These are phyloP conservation scores for Paedocypris sp. DNA, from an alignment of 2,113 vertebrate species.

Conservation along the genomic window DNA sequence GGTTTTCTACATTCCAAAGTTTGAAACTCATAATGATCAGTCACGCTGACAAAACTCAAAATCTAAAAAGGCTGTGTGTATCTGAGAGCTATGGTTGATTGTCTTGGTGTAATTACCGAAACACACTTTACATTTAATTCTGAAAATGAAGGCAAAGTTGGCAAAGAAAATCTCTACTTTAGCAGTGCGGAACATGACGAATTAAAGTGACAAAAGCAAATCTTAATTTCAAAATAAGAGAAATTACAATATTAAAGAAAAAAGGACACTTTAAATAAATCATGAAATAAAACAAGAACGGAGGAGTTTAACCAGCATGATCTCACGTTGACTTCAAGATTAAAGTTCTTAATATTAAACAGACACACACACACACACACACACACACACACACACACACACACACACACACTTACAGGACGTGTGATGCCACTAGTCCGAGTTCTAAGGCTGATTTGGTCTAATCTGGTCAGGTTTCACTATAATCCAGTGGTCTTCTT, in stretches of 20 bases:
- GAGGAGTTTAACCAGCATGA: not conserved
- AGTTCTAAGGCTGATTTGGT: slow-evolving; percentile 35
- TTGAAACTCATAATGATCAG: too few relatives aligned
- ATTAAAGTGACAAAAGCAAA: too few relatives aligned
- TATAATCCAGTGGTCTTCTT: not conserved
- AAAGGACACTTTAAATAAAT: not conserved
- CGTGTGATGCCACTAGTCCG: slow-evolving; percentile 27
- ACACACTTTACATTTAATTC: too few relatives aligned
- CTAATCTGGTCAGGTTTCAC: not conserved
- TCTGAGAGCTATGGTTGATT: too few relatives aligned
- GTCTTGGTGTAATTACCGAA: too few relatives aligned
- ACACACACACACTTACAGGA: not conserved
- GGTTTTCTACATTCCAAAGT: too few relatives aligned
- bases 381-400: not conserved
- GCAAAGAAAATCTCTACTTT: too few relatives aligned
- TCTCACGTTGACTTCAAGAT: not conserved
- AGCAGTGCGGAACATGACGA: too few relatives aligned
- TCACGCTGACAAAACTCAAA: too few relatives aligned
- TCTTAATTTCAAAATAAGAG: too few relatives aligned
- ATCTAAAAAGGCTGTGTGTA: too few relatives aligned
- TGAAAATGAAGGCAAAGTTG: too few relatives aligned
- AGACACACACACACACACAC: not conserved
- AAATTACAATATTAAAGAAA: not conserved
- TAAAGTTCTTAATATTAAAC: not conserved
- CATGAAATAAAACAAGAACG: not conserved